Evolutionary conservation across 2,113 vertebrate genomes (phyloP).

Genomic region (Tragelaphus buxtoni): DNA sequence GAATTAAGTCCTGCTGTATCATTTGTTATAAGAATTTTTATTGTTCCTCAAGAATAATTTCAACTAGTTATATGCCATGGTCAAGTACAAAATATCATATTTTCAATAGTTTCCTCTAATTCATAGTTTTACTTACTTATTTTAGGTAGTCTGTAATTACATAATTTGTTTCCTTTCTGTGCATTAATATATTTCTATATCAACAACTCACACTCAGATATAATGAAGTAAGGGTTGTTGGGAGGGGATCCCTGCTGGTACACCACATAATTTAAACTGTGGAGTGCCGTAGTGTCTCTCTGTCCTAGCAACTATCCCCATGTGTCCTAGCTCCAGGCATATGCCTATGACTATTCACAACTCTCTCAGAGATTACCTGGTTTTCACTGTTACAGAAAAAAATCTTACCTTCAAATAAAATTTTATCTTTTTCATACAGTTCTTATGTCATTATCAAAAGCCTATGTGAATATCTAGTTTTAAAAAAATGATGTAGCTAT

Average conservation of each 20-base stretch:
- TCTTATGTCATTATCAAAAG: background rate
- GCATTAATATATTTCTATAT: background rate
- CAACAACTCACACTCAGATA: background rate
- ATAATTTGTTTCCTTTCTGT: background rate
- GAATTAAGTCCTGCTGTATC: background rate
- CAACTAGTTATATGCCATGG: background rate
- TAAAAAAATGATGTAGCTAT: background rate
- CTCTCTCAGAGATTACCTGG: background rate
- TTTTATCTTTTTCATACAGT: background rate
- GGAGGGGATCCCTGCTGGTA: background rate
- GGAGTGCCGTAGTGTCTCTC: background rate
- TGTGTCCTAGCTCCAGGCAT: background rate
- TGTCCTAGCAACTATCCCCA: background rate
- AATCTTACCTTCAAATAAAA: background rate
- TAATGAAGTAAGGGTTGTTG: background rate
- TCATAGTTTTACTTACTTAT: background rate
- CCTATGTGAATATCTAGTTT: background rate
- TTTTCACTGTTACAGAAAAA: background rate
- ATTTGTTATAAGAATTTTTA: background rate
- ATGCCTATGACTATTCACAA: background rate
- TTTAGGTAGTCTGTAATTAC: background rate
- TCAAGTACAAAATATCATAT: background rate
- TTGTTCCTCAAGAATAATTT: background rate
- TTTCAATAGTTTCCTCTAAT: background rate
- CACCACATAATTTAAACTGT: accelerated